Conservation (phyloP, 64 coral and sea anemone genomes). For the Actinia tenebrosa region DNA sequence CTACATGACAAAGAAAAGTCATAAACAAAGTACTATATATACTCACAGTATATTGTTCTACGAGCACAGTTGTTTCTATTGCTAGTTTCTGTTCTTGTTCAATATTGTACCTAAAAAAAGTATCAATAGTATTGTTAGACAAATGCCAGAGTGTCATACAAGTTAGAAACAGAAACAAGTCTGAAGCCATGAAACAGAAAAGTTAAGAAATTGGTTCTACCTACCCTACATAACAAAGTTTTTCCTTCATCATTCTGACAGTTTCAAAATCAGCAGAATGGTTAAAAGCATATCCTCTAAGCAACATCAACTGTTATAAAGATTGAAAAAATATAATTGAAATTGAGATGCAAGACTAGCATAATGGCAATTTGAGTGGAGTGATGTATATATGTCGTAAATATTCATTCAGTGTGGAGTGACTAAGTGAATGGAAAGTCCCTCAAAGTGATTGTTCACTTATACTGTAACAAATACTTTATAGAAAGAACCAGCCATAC, state of each 20-base stretch:
- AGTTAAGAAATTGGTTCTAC: background rate
- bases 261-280: conserved; percentile 99
- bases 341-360: background rate
- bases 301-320: conserved; percentile 69
- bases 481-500: conserved; percentile 12
- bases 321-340: background rate
- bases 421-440: too few relatives aligned
- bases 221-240: conserved; percentile 98
- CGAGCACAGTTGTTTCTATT: conserved; percentile 91
- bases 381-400: too few relatives aligned
- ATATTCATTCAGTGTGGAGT: too few relatives aligned
- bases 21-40: background rate
- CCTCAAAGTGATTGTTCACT: too few relatives aligned
- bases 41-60: conserved; percentile 94
- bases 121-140: background rate
- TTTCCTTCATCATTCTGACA: conserved; percentile 98
- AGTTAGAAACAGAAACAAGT: too few relatives aligned
- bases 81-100: conserved; percentile 99
- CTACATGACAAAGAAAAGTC: too few relatives aligned
- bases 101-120: conserved; percentile 79
- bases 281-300: conserved; percentile 98
- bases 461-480: too few relatives aligned
- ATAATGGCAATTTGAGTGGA: too few relatives aligned
- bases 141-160: background rate
- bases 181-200: background rate